A percentile compares a stretch with the other conserved stretches of the same genome.
Evolutionary conservation across 1,140 invertebrate species (phyloP).

Genomic region (Rhopalosiphum padi): DNA sequence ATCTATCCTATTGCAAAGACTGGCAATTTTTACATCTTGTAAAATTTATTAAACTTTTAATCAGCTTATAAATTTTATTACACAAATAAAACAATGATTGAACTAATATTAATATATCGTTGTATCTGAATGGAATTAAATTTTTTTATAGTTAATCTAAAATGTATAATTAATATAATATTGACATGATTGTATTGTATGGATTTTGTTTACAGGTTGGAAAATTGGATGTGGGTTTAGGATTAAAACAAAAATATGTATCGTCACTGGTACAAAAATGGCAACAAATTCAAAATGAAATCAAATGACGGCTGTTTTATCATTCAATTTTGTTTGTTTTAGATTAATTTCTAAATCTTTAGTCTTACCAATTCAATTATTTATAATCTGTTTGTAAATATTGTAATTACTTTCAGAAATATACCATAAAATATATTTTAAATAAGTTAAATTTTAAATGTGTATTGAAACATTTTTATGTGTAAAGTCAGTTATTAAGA

Average conservation of each 20-base stretch:
- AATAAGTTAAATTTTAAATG: neutral
- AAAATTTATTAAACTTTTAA: neutral
- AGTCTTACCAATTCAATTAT: neutral
- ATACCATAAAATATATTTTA: neutral
- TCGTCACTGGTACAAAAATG: conserved; percentile 47
- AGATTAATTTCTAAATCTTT: neutral
- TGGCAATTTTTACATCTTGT: neutral
- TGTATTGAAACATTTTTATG: neutral
- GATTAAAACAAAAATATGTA: conserved; percentile 51
- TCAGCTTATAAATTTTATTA: neutral
- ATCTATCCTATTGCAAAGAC: neutral
- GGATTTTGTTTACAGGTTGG: conserved; percentile 25
- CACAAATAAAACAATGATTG: neutral
- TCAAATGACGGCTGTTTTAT: conserved; percentile 22
- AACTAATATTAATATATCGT: too few species aligned
- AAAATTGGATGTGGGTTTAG: conserved; percentile 43
- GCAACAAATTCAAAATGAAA: conserved; percentile 57
- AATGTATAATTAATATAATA: neutral
- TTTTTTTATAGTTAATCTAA: neutral
- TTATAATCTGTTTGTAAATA: conserved; percentile 38
- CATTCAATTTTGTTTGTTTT: neutral
- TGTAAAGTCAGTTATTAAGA: neutral
- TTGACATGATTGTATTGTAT: neutral
- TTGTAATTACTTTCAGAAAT: conserved; percentile 40
- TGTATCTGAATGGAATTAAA: neutral